A percentile compares a stretch with the other conserved stretches of the same genome.
Evolutionary conservation across 2,888 invertebrate genomes (phyloP).

Genomic region (Morinoia aosen): DNA sequence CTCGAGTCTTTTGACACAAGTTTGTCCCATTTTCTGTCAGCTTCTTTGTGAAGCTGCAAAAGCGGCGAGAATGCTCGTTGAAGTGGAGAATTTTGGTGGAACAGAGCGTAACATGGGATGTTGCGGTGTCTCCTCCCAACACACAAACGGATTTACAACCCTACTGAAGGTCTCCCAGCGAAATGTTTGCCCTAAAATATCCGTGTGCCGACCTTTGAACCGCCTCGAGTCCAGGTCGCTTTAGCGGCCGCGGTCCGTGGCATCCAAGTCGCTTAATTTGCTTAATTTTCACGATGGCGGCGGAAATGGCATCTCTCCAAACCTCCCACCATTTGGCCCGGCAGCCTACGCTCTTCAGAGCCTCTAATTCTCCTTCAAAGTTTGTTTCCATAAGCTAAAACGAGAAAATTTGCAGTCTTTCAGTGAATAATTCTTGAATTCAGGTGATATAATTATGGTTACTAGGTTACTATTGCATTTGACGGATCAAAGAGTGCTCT

Average conservation of each 20-base stretch:
- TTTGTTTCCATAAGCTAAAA: not conserved
- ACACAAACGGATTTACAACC: conserved; percentile 12
- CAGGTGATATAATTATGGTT: not conserved
- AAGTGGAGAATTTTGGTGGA: not conserved
- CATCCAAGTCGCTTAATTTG: conserved; percentile 38
- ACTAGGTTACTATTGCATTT: not conserved
- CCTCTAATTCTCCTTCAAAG: not conserved
- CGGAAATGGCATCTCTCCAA: not conserved
- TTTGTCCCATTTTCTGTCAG: not conserved
- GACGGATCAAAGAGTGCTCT: not conserved
- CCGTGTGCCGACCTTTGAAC: conserved; percentile 26
- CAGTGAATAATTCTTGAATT: not conserved
- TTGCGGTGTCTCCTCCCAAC: not conserved
- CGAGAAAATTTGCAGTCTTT: not conserved
- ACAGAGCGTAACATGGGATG: not conserved
- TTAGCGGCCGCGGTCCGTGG: not conserved
- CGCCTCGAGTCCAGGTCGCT: not conserved
- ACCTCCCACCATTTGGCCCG: not conserved
- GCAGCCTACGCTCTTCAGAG: not conserved
- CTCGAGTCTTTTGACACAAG: conserved; percentile 16
- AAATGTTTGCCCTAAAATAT: conserved; percentile 8
- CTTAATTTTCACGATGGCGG: not conserved
- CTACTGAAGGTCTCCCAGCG: conserved; percentile 14
- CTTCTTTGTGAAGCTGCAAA: conserved; percentile 23
- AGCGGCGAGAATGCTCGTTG: not conserved